Evolutionary conservation across 2,113 vertebrate species (phyloP).

Genomic region (Caranx ignobilis): DNA sequence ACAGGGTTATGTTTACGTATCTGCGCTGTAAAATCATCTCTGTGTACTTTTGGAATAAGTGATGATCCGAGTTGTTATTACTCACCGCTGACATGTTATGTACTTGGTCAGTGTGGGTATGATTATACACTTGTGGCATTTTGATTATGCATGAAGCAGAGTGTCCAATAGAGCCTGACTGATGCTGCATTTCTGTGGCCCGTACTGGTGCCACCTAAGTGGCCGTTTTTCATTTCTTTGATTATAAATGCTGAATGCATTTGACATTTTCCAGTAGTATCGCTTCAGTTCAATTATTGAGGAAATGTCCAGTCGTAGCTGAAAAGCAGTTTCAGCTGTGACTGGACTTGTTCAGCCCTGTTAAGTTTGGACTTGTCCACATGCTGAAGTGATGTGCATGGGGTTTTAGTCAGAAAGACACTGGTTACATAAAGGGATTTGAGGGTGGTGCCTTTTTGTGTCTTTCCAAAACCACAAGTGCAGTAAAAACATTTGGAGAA

Average conservation of each 20-base stretch:
- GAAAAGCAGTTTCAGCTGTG: neutral
- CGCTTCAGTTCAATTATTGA: neutral
- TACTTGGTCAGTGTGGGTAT: neutral
- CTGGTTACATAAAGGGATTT: slow-evolving; percentile 5
- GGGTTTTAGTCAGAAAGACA: neutral
- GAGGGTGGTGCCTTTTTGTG: neutral
- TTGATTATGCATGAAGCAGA: slow-evolving; percentile 6
- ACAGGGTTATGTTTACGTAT: slow-evolving; percentile 39
- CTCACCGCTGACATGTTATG: slow-evolving; percentile 26
- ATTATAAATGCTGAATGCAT: neutral
- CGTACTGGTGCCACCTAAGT: neutral
- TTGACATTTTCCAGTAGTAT: neutral
- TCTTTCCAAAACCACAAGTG: slow-evolving; percentile 2
- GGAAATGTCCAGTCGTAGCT: neutral
- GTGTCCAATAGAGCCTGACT: slow-evolving; percentile 4
- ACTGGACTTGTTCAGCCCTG: neutral
- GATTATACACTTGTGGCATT: slow-evolving; percentile 30
- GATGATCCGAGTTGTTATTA: slow-evolving; percentile 13
- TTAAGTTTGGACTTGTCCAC: neutral
- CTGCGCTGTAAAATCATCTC: slow-evolving; percentile 10
- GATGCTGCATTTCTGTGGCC: neutral
- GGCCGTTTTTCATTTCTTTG: neutral
- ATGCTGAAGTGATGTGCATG: neutral
- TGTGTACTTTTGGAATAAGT: slow-evolving; percentile 25
- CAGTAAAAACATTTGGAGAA: neutral